phyloP scores from a whole-genome alignment of 2,113 vertebrate species.

The Plotosus lineatus region DNA sequence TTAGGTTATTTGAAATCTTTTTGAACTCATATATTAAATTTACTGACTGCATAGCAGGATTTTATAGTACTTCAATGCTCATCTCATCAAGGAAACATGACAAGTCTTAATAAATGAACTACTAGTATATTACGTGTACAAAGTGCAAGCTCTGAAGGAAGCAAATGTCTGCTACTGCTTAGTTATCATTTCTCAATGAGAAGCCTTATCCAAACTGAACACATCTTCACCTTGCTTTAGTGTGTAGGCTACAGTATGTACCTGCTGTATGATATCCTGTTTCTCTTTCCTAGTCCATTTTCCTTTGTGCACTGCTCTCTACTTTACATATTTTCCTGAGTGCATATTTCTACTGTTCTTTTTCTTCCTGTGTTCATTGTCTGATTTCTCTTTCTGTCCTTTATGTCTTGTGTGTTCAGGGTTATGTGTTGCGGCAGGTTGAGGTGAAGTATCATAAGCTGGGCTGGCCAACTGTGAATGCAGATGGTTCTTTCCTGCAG shows the following conservation, averaged over 20 bases:
- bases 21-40: conserved; percentile 8
- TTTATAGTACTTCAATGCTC: conserved; percentile 34
- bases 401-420: conserved; percentile 67
- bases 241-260: neutral
- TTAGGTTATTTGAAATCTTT: neutral
- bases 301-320: neutral
- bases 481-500: conserved; percentile 83
- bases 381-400: neutral
- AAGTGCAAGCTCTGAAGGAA: neutral
- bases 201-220: neutral
- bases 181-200: neutral
- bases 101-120: conserved; percentile 39
- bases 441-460: conserved; percentile 89
- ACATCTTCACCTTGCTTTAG: neutral
- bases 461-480: conserved; percentile 85
- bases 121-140: conserved; percentile 35
- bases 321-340: neutral
- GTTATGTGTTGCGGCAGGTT: conserved; percentile 93
- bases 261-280: neutral
- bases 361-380: neutral
- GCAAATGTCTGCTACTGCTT: neutral
- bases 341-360: neutral
- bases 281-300: neutral
- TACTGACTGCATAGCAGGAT: conserved; percentile 3
- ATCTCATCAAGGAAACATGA: conserved; percentile 37